Percentiles rank a stretch among this genome's conserved stretches.
Evolutionary conservation across 2,888 invertebrate species (phyloP).

Genomic region (Dynastes tityus): DNA sequence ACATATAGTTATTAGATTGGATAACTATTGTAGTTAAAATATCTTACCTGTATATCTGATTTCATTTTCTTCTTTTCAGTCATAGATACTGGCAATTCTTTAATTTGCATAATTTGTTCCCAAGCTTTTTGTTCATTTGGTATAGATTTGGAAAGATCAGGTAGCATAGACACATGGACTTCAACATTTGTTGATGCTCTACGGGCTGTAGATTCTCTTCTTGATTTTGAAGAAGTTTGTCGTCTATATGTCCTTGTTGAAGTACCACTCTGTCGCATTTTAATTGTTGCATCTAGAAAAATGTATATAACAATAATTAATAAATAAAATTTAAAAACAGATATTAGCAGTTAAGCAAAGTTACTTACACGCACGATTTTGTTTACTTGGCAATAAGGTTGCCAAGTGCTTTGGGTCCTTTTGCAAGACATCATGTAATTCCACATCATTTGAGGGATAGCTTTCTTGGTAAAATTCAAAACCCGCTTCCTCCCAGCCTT

Average conservation of each 20-base stretch:
- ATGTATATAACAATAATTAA: no score
- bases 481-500: conserved; percentile 89
- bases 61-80: conserved; percentile 86
- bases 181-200: conserved; percentile 75
- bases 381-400: conserved; percentile 85
- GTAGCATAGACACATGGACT: conserved; percentile 84
- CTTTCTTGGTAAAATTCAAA: conserved; percentile 90
- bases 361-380: conserved; percentile 78
- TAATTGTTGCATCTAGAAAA: conserved; percentile 77
- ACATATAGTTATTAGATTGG: no score
- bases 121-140: conserved; percentile 88
- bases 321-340: neutral
- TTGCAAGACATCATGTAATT: conserved; percentile 78
- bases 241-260: conserved; percentile 75
- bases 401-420: conserved; percentile 83
- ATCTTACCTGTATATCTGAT: conserved; percentile 81
- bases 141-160: conserved; percentile 87
- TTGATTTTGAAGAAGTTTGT: conserved; percentile 69
- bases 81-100: conserved; percentile 89
- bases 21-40: no score
- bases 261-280: conserved; percentile 76
- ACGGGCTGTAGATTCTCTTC: conserved; percentile 72
- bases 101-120: conserved; percentile 91
- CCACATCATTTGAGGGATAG: conserved; percentile 79
- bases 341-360: conserved; percentile 34